phyloP scores from a whole-genome alignment of 2,888 invertebrate genomes.

The Stenichneumon culpator region DNA sequence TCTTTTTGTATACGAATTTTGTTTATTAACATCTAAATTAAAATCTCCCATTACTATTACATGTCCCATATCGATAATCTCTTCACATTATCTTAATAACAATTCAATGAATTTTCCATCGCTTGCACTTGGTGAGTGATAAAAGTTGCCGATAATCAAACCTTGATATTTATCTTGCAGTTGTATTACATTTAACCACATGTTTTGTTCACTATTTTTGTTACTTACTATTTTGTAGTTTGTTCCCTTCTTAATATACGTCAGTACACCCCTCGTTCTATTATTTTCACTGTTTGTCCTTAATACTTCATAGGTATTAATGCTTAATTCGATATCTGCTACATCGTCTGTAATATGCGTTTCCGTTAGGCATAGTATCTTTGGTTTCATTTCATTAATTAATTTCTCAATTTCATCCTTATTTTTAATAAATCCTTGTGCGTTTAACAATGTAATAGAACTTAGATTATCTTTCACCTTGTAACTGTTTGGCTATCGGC shows the following conservation, averaged over 20 bases:
- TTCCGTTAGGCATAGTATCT: slow-evolving; percentile 33
- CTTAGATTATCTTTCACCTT: background rate
- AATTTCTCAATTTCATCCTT: slow-evolving; percentile 47
- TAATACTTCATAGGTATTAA: slow-evolving; percentile 16
- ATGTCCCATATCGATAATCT: slow-evolving; percentile 5
- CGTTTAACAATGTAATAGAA: slow-evolving; percentile 19
- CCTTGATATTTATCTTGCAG: slow-evolving; percentile 7
- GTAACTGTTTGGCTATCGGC: too few species aligned
- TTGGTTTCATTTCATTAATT: slow-evolving; percentile 12
- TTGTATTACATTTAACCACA: slow-evolving; percentile 5
- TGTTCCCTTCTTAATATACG: background rate
- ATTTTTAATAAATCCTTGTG: slow-evolving; percentile 44
- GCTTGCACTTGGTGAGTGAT: slow-evolving; percentile 41
- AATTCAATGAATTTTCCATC: slow-evolving; percentile 35
- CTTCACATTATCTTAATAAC: slow-evolving; percentile 28
- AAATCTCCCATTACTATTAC: slow-evolving; percentile 24
- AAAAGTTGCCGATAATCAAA: slow-evolving; percentile 24
- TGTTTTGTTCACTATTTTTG: slow-evolving; percentile 1
- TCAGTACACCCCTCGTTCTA: background rate
- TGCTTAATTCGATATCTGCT: background rate
- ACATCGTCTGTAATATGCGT: slow-evolving; percentile 17
- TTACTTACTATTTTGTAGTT: background rate
- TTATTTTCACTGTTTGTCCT: slow-evolving; percentile 1
- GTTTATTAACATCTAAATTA: background rate
- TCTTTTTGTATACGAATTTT: slow-evolving; percentile 11